Conservation (phyloP, 2,888 invertebrate species). For the Cephus rjabovi region DNA sequence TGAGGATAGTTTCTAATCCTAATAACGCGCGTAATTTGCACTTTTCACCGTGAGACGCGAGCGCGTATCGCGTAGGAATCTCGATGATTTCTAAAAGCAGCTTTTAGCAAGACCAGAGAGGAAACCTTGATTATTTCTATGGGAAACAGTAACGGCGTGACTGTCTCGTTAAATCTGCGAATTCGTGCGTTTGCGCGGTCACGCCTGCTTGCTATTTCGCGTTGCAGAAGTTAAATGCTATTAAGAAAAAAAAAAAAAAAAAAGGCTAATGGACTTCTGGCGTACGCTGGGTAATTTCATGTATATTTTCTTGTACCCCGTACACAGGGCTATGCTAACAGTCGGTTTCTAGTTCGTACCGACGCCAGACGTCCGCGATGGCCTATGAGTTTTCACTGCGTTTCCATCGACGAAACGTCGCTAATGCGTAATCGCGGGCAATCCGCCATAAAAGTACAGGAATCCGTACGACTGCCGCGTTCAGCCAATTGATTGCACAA, state of each 20-base stretch:
- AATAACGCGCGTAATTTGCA: neutral
- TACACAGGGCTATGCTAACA: neutral
- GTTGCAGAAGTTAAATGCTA: neutral
- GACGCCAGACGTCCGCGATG: neutral
- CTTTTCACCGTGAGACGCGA: neutral
- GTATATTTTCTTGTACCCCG: neutral
- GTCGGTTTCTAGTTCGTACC: neutral
- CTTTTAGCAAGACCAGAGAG: neutral
- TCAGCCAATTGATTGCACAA: conserved; percentile 30
- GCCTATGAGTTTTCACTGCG: neutral
- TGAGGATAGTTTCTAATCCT: neutral
- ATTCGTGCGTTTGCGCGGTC: neutral
- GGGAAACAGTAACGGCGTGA: neutral
- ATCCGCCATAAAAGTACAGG: neutral
- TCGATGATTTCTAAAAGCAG: neutral
- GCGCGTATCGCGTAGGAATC: neutral
- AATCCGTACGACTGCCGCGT: neutral
- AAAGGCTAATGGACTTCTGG: neutral
- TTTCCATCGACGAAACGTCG: neutral
- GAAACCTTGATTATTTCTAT: neutral
- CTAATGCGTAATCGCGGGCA: neutral
- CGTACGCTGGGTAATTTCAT: neutral
- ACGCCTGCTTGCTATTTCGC: neutral
- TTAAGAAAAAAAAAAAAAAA: neutral
- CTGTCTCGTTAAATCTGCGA: neutral